Percentiles rank a stretch among this genome's conserved stretches.
Conservation (phyloP, 2,113 vertebrate species). For the Pyrgilauda ruficollis region DNA sequence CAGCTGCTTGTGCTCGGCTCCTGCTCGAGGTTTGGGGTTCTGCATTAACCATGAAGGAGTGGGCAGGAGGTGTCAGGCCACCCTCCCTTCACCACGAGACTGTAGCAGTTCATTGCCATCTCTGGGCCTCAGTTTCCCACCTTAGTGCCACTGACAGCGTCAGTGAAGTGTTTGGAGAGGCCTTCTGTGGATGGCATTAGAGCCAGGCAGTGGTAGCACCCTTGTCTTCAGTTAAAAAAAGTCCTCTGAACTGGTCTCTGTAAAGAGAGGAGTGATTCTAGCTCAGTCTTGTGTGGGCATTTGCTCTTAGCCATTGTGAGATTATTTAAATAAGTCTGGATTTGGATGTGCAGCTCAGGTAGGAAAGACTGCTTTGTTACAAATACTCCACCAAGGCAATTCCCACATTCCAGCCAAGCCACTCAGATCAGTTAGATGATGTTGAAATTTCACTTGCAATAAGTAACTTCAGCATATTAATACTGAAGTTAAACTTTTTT, state of each 20-base stretch:
- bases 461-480: background rate
- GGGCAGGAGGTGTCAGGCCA: background rate
- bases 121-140: background rate
- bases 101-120: fast-evolving
- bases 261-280: background rate
- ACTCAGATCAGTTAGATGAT: background rate
- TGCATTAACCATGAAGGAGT: fast-evolving
- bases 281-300: background rate
- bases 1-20: background rate
- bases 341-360: background rate
- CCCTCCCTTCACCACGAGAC: fast-evolving
- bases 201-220: background rate
- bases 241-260: background rate
- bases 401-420: background rate
- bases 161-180: background rate
- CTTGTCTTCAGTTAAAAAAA: background rate
- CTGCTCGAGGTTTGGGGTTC: fast-evolving
- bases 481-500: background rate
- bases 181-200: background rate
- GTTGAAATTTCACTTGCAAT: background rate
- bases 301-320: background rate
- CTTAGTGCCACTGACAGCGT: fast-evolving
- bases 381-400: background rate
- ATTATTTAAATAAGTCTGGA: background rate
- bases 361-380: background rate